phyloP scores from a whole-genome alignment of 2,888 invertebrate genomes.

The Stenotaenia linearis region DNA sequence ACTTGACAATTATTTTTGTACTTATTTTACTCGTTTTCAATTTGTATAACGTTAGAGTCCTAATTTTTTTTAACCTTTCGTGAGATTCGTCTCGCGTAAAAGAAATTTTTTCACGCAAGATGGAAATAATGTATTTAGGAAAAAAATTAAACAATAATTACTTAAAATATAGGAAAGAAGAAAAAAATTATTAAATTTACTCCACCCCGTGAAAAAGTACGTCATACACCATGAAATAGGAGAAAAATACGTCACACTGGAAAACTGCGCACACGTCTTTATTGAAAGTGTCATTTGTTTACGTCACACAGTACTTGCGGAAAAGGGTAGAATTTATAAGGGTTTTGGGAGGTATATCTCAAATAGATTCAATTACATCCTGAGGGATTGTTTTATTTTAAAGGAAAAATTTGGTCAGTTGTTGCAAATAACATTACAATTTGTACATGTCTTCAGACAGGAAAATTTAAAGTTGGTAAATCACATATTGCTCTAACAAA shows the following conservation, averaged over 20 bases:
- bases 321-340: not conserved
- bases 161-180: not conserved
- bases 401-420: not conserved
- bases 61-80: not conserved
- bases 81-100: not conserved
- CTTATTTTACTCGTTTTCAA: not conserved
- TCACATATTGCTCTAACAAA: slow-evolving; percentile 1
- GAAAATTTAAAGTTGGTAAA: not conserved
- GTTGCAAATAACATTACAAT: slow-evolving; percentile 22
- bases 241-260: slow-evolving; percentile 17
- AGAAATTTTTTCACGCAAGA: not conserved
- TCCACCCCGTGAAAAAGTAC: slow-evolving; percentile 16
- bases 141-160: slow-evolving; percentile 2
- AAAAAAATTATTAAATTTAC: not conserved
- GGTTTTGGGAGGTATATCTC: not conserved
- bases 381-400: not conserved
- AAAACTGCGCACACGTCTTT: slow-evolving; percentile 4
- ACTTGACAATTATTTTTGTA: slow-evolving; percentile 10
- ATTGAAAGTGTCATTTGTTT: slow-evolving; percentile 1
- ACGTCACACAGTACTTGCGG: not conserved
- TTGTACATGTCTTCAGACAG: not conserved
- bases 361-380: not conserved
- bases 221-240: slow-evolving; percentile 17
- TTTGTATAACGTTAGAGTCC: not conserved
- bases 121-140: not conserved